Evolutionary conservation across 1,140 invertebrate species (phyloP), one percentile per base, ranked within the genome.

Genomic region (Psix sp.): DNA sequence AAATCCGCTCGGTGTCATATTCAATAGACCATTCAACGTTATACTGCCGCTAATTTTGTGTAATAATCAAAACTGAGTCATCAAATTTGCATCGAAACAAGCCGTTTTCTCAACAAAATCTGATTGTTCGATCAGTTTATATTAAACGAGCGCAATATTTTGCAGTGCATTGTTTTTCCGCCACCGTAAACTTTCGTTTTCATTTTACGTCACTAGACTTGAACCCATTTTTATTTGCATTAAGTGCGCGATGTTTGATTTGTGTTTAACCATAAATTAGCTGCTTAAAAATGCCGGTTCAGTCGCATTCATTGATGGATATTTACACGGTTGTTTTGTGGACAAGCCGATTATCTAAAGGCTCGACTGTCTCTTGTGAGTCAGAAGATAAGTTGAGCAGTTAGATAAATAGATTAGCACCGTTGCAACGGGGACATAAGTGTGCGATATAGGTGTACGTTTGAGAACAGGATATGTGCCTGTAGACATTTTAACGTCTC

Each of bases 381-480:
- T 86, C 83, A 84, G 67, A 38, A 80, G 77, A 82, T 80, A 81
- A 84, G 79, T 84, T 81, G 82, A 80, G 78, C 77, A 74, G 77
- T 78, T 80, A 81, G 81, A 85, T 84, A 84, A 85, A 84, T 84
- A 80, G 83, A 86, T 85, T 84, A 83, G 79, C 81, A 77, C 62
- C 77, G 73, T 82, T 77, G 78, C 81, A 76, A 78, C 75, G 67
- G 78, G 67, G 65, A 68, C 71, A 75, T 65, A 48, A 77, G 66
- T 72, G 57, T 52, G 46, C 63, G 52, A 54, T 63, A 60, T 74
- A 62, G 39, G 31, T 52, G 57, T 36, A 20, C 40, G 36, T n/a
- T n/a, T 68, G 63, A 54, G 62, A 77, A 75, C 68, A 74, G 76
- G 73, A 77, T 79, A 76, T 60, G 10, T 40, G 43, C 46, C 54